Evolutionary conservation across 2,113 vertebrate species (phyloP).

Genomic region (Spheniscus mendiculus): DNA sequence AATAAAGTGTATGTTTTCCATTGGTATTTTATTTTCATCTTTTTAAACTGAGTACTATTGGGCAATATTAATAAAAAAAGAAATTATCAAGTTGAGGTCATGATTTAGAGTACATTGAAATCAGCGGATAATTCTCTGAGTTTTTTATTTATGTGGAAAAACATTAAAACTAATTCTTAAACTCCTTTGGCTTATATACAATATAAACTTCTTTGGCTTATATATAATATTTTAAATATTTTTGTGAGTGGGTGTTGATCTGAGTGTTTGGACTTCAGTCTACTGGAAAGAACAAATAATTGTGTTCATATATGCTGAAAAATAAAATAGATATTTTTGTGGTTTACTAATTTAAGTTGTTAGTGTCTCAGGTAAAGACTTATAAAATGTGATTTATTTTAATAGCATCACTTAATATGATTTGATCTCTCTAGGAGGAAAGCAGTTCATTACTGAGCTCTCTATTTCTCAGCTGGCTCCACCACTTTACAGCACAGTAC

Average conservation of each 20-base stretch:
- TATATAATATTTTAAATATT: not conserved
- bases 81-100: not conserved
- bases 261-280: not conserved
- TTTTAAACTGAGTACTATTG: not conserved
- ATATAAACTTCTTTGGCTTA: not conserved
- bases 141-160: not conserved
- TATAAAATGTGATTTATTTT: slow-evolving; percentile 35
- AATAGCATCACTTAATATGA: slow-evolving; percentile 25
- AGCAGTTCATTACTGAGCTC: slow-evolving; percentile 25
- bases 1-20: not conserved
- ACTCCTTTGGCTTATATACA: rapidly evolving
- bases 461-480: slow-evolving; percentile 22
- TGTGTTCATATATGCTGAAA: not conserved
- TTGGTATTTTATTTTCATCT: not conserved
- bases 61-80: not conserved
- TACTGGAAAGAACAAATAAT: not conserved
- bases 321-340: not conserved
- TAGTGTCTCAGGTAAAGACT: not conserved
- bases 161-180: not conserved
- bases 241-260: not conserved
- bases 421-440: slow-evolving; percentile 48
- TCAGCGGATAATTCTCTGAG: not conserved
- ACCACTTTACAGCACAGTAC: not conserved
- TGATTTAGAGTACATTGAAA: not conserved
- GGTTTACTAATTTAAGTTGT: not conserved